Conservation (phyloP, 2,797 vertebrate species). For the Spinus olivaceus region DNA sequence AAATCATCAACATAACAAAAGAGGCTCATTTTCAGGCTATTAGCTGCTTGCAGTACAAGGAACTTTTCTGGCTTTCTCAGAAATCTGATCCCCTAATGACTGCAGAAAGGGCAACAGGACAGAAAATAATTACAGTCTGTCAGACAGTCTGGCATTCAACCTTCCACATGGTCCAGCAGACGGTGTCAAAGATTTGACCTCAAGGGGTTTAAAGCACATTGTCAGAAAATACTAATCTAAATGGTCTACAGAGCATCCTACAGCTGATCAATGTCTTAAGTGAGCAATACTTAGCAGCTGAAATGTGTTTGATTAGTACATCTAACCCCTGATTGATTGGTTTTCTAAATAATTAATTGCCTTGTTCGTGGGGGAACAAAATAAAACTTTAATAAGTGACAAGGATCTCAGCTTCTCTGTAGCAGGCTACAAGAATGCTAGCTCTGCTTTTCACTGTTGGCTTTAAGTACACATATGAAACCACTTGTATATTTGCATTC, state of each 20-base stretch:
- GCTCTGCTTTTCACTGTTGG: background rate
- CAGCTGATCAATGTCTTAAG: conserved; percentile 69
- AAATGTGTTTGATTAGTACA: conserved; percentile 67
- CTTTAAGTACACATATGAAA: background rate
- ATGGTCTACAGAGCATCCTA: conserved; percentile 62
- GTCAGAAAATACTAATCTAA: conserved; percentile 64
- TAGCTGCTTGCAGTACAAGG: conserved; percentile 34
- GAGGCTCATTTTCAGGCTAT: conserved; percentile 50
- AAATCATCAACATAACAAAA: conserved; percentile 58
- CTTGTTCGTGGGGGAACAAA: conserved; percentile 59
- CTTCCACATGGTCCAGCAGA: conserved; percentile 73
- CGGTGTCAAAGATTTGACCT: conserved; percentile 76
- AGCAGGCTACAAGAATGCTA: background rate
- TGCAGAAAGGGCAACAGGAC: conserved; percentile 57
- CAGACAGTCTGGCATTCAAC: conserved; percentile 70
- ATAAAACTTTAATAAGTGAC: conserved; percentile 70
- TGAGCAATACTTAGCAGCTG: conserved; percentile 69
- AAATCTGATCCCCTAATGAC: conserved; percentile 69
- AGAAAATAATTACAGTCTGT: conserved; percentile 74
- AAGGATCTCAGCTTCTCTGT: conserved; percentile 27
- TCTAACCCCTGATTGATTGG: conserved; percentile 69
- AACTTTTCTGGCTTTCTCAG: conserved; percentile 62
- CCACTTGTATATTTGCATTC: background rate
- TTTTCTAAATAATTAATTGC: conserved; percentile 74
- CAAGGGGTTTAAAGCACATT: conserved; percentile 54